Percentiles rank a stretch among this genome's conserved stretches.
Conservation (phyloP, 2,888 invertebrate genomes). For the Dinocampus coccinellae region DNA sequence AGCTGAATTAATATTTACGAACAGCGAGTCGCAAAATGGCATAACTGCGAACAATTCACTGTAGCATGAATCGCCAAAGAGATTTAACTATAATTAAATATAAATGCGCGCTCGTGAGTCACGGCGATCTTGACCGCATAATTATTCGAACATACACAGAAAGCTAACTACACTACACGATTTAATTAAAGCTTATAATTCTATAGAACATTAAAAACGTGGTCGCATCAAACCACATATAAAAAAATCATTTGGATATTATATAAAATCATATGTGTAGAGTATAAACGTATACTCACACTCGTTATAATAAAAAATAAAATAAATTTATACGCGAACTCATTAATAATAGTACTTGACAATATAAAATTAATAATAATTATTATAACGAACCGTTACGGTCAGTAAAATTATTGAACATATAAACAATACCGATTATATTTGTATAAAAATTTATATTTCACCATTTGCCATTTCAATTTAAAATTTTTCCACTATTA, state of each 20-base stretch:
- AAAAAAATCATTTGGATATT: slow-evolving; percentile 38
- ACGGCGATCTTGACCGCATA: slow-evolving; percentile 36
- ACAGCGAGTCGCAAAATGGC: neutral
- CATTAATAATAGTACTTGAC: neutral
- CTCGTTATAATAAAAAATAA: neutral
- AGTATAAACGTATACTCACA: too few relatives aligned
- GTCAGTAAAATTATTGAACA: too few relatives aligned
- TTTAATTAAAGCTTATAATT: slow-evolving; percentile 46
- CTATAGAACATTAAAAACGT: neutral
- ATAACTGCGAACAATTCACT: neutral
- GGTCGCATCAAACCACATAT: slow-evolving; percentile 34
- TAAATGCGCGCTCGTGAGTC: slow-evolving; percentile 41
- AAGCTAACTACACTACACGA: slow-evolving; percentile 33
- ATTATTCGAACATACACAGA: slow-evolving; percentile 38
- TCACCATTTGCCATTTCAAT: too few relatives aligned
- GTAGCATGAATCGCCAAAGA: neutral
- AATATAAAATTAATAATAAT: neutral
- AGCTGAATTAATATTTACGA: neutral
- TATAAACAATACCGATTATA: too few relatives aligned
- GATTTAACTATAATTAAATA: slow-evolving; percentile 18
- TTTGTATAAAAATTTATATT: too few relatives aligned
- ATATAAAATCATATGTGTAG: neutral
- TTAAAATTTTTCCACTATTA: too few relatives aligned
- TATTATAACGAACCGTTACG: too few relatives aligned
- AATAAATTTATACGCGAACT: neutral